Evolutionary conservation across 1,140 invertebrate species (phyloP), one percentile per base, ranked within the genome.

Genomic region (Heliothis subflexa): DNA sequence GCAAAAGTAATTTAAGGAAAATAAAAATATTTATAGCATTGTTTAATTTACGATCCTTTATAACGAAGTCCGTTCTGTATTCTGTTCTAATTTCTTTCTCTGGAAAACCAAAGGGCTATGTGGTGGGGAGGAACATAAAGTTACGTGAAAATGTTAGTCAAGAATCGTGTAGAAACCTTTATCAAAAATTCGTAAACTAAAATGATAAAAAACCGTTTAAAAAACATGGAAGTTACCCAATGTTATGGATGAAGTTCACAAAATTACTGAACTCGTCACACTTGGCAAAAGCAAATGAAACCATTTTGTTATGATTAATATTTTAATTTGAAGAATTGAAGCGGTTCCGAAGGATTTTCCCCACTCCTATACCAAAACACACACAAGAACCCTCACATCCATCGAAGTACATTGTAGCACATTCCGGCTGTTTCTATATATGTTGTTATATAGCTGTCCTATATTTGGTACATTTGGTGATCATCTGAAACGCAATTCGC

Each of bases 11-110:
- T 59, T 59, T 45, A 61, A 74, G 54, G 59, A 64, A 73, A 75
- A 75, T 64, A 75, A 75, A 75, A 75, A 64, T 64, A 75, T 75
- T 75, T 75, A 75, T 75, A 52, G 73, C 73, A 75, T 75, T 75
- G 73, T 64, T 75, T 64, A 64, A 75, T 75, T 75, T 75, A 75
- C 57, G 73, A 75, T 75, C 59, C 72, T 50, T 74, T 74, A 62
- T 47, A 74, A 21, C 55, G 16, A 62, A 57, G 66, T 70, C 47
- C 50, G 66, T 50, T 28, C 18, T n/a, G 25, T 7, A 40, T 74
- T 62, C 45, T 14, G 45, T 52, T 64, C 59, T 62, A 52, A 75
- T 75, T 75, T 75, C 47, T 75, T 25, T 64, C 47, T 50, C 45
- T n/a, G 66, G 66, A 28, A 14, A 70, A 70, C 47, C 2, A 14